Percentiles rank a stretch among this genome's conserved stretches.
These are phyloP conservation scores for Cynopterus brachyotis DNA, from an alignment of 2,113 vertebrate genomes.

Conservation along the genomic window DNA sequence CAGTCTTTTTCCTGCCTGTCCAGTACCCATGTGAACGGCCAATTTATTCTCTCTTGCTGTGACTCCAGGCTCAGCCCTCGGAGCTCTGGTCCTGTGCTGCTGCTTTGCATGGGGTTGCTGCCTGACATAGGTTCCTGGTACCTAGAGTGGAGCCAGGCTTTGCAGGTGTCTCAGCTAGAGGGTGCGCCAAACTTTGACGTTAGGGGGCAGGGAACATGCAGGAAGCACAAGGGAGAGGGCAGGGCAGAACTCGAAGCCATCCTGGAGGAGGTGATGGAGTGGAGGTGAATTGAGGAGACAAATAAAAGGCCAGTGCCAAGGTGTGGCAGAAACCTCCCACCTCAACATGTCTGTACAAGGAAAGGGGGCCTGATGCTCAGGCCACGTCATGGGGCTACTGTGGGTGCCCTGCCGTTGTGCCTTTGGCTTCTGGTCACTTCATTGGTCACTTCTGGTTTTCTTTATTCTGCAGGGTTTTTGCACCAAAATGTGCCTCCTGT, in stretches of 20 bases:
- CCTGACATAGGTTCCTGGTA: neutral
- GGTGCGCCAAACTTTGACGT: neutral
- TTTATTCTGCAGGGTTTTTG: constrained; percentile 91
- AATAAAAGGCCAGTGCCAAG: neutral
- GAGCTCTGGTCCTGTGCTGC: neutral
- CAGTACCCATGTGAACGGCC: neutral
- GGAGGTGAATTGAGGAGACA: neutral
- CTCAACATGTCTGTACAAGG: neutral
- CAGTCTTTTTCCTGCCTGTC: neutral
- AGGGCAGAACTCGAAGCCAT: neutral
- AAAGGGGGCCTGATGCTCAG: neutral
- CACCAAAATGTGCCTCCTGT: constrained; percentile 98
- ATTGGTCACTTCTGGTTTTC: constrained; percentile 23
- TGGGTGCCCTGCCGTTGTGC: neutral
- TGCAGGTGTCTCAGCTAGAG: neutral
- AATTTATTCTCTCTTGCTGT: neutral
- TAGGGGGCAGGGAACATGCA: neutral
- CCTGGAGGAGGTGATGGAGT: neutral
- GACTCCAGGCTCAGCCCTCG: neutral
- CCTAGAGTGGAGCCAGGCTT: neutral
- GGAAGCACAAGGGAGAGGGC: neutral
- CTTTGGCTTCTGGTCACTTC: neutral
- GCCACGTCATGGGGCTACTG: neutral
- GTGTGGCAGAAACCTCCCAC: neutral
- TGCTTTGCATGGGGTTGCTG: neutral